Evolutionary conservation across 2,888 invertebrate genomes (phyloP).

Genomic region (Cosmia trapezina): DNA sequence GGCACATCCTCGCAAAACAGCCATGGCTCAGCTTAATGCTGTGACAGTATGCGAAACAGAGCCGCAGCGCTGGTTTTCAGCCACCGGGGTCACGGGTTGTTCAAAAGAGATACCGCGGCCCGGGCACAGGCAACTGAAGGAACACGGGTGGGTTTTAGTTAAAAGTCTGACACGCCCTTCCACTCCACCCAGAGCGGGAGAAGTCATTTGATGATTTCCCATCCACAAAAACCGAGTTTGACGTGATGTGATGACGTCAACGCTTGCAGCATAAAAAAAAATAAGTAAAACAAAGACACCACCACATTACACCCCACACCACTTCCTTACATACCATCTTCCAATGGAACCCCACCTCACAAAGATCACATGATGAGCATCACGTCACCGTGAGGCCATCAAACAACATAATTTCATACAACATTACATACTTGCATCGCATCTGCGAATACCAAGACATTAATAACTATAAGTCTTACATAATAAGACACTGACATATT

Average conservation of each 20-base stretch:
- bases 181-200: too few species aligned
- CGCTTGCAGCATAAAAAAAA: too few species aligned
- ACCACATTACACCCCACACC: too few species aligned
- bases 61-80: background rate
- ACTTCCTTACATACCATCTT: background rate
- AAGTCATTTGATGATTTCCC: too few species aligned
- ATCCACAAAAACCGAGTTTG: too few species aligned
- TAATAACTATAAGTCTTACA: constrained; percentile 34
- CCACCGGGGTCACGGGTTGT: too few species aligned
- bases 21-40: background rate
- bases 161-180: too few species aligned
- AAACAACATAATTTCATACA: constrained; percentile 31
- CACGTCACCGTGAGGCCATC: constrained; percentile 39
- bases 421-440: constrained; percentile 18
- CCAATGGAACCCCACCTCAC: constrained; percentile 26
- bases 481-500: constrained; percentile 33
- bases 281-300: too few species aligned
- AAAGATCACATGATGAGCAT: constrained; percentile 50
- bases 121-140: too few species aligned
- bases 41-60: background rate
- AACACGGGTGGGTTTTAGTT: too few species aligned
- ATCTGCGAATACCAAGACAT: constrained; percentile 24
- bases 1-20: too few species aligned
- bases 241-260: background rate
- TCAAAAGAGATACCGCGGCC: too few species aligned